Evolutionary conservation across 2,888 invertebrate species (phyloP).

Genomic region (Apamea crenata): DNA sequence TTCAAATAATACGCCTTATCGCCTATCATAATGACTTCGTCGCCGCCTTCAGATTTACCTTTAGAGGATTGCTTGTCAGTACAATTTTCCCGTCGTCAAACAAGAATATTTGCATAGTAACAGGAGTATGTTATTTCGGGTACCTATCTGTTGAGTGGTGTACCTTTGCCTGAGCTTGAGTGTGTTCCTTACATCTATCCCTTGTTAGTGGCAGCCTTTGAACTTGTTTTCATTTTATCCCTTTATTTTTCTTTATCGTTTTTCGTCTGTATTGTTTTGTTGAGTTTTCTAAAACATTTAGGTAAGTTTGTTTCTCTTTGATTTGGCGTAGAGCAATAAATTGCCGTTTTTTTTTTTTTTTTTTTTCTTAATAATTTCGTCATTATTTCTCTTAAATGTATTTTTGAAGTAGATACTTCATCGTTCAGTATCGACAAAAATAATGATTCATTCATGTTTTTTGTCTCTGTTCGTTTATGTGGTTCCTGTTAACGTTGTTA

Average conservation of each 20-base stretch:
- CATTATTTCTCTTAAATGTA: background rate
- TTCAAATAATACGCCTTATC: slow-evolving; percentile 12
- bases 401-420: background rate
- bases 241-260: slow-evolving; percentile 10
- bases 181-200: slow-evolving; percentile 37
- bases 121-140: slow-evolving; percentile 47
- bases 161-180: slow-evolving; percentile 43
- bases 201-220: slow-evolving; percentile 59
- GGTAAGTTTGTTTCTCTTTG: background rate
- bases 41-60: background rate
- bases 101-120: slow-evolving; percentile 54
- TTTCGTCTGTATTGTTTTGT: slow-evolving; percentile 17
- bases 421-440: background rate
- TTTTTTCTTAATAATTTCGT: background rate
- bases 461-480: background rate
- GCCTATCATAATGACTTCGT: slow-evolving; percentile 14
- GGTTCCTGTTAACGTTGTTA: background rate
- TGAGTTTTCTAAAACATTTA: background rate
- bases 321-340: background rate
- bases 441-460: background rate
- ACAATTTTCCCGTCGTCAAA: slow-evolving; percentile 49
- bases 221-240: slow-evolving; percentile 40
- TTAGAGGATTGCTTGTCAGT: slow-evolving; percentile 13
- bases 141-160: slow-evolving; percentile 37
- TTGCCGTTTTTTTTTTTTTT: background rate